Conservation (phyloP, 2,113 vertebrate genomes). For the Platichthys stellatus region DNA sequence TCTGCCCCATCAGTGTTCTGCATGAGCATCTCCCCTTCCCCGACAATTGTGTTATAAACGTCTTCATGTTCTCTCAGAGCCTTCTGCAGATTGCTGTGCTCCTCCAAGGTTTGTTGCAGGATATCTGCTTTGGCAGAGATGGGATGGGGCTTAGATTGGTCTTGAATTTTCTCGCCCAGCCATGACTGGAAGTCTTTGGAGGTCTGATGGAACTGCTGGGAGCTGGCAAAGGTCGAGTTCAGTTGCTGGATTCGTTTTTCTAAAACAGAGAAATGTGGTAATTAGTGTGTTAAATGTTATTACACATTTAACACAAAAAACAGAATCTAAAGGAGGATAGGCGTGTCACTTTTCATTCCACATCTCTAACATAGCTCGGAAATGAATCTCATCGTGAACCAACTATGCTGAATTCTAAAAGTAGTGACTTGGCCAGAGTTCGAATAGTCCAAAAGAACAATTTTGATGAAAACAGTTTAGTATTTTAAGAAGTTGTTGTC, state of each 20-base stretch:
- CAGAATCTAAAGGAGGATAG: neutral
- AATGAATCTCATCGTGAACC: neutral
- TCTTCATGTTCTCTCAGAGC: conserved; percentile 80
- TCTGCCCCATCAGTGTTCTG: conserved; percentile 91
- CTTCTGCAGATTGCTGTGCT: conserved; percentile 84
- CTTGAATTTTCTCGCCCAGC: conserved; percentile 87
- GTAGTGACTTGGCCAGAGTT: neutral
- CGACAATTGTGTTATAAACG: conserved; percentile 85
- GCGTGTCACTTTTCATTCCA: neutral
- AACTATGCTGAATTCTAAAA: neutral
- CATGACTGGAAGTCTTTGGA: conserved; percentile 93
- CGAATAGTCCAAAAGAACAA: neutral
- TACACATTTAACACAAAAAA: neutral
- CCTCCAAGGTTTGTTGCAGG: conserved; percentile 85
- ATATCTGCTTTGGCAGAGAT: conserved; percentile 87
- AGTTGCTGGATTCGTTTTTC: conserved; percentile 90
- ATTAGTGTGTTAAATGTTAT: conserved; percentile 5
- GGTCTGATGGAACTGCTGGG: conserved; percentile 95
- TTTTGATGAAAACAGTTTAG: neutral
- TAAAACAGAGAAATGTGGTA: conserved; percentile 65
- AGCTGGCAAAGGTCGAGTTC: conserved; percentile 89
- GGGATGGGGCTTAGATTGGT: conserved; percentile 78
- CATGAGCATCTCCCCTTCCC: conserved; percentile 91
- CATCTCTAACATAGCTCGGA: neutral
- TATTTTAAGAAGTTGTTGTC: conserved; percentile 2